Evolutionary conservation across 2,888 invertebrate species (phyloP), one percentile per base, ranked within the genome.

Genomic region (Chromoteleia sp.): DNA sequence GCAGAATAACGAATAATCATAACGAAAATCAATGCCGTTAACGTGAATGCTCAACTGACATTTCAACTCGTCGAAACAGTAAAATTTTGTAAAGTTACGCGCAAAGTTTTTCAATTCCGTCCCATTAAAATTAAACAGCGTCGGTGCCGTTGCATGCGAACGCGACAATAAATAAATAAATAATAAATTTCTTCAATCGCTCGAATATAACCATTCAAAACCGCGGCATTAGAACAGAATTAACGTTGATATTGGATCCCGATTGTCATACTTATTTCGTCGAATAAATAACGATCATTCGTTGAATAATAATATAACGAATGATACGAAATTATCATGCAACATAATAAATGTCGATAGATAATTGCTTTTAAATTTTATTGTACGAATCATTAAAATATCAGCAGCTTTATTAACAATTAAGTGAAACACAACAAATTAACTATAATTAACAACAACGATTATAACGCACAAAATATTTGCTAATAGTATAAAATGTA

Each of bases 91-190:
- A 36, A 56, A 19, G 39, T n/a, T n/a, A n/a, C n/a, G n/a, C 21
- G 58, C 45, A 19, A 19, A 45, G 21, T 54, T 54, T 1, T 33
- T 33, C 33, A 33, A 41, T 58, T 41, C 41, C 58, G 5, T 58
- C 14, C 14, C 25, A 29, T 63, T 63, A 63, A 30, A 48, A 50
- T 50, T 65, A 50, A 61, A 45, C 12, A 15, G 63, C 63, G 61
- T 63, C 48, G 58, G 25, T 39, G 39, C 14, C 41, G 41, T 41
- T 15, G 25, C 41, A n/a, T 48, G 29, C 43, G 36, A 65, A 65
- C 25, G 50, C 56, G 65, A 43, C 43, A 77, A 77, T 77, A 77
- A 77, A 77, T 77, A 77, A 77, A 77, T 77, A 76, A 76, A 76
- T 76, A 76, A 76, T 76, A 63, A 70, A 70, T 77, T 77, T 70